Conservation (phyloP, 2,888 invertebrate genomes). For the Hypselothyrea guttata region DNA sequence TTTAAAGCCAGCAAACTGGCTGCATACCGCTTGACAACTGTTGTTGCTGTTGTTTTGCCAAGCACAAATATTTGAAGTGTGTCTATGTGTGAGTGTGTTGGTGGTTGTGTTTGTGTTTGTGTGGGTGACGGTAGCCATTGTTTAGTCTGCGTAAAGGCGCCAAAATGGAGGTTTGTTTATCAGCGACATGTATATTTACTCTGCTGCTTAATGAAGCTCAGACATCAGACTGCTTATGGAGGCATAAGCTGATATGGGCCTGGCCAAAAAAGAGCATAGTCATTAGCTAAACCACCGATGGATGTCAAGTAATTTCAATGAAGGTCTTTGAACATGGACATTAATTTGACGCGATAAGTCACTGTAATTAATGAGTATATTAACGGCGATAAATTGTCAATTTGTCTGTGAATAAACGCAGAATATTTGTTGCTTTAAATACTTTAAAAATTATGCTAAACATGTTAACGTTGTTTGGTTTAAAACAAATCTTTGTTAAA, state of each 20-base stretch:
- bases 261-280: conserved; percentile 53
- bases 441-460: too few species aligned
- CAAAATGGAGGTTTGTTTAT: conserved; percentile 53
- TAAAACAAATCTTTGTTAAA: too few species aligned
- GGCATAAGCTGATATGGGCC: conserved; percentile 46
- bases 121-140: conserved; percentile 58
- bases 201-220: conserved; percentile 52
- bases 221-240: conserved; percentile 17
- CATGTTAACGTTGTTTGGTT: too few species aligned
- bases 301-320: conserved; percentile 19
- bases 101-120: conserved; percentile 46
- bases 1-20: conserved; percentile 44
- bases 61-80: conserved; percentile 16
- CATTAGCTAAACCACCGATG: conserved; percentile 52
- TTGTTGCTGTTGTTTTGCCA: conserved; percentile 32
- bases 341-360: conserved; percentile 39
- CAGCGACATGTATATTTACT: conserved; percentile 29
- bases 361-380: conserved; percentile 13
- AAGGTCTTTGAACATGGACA: conserved; percentile 44
- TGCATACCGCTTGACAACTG: conserved; percentile 18
- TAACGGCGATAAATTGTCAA: too few species aligned
- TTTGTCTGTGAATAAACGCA: too few species aligned
- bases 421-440: too few species aligned
- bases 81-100: conserved; percentile 15
- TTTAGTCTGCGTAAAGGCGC: conserved; percentile 62